phyloP scores from a whole-genome alignment of 2,113 vertebrate species.

The Silurus glanis region DNA sequence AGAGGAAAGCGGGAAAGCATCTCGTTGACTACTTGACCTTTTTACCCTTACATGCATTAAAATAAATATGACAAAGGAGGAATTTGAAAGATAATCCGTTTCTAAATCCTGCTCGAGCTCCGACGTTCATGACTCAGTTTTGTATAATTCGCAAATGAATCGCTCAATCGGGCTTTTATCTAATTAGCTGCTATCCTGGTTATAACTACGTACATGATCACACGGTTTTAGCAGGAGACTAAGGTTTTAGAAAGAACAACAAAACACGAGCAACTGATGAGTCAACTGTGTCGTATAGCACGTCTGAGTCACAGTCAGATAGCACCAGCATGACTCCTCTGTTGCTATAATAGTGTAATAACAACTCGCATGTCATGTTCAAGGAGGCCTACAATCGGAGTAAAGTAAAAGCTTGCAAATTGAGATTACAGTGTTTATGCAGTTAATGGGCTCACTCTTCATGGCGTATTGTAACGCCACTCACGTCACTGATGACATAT shows the following conservation, averaged over 20 bases:
- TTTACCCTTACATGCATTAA: background rate
- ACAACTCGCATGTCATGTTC: slow-evolving; percentile 30
- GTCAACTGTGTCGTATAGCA: slow-evolving; percentile 36
- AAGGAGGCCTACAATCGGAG: background rate
- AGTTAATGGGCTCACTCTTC: slow-evolving; percentile 44
- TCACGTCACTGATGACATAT: slow-evolving; percentile 52
- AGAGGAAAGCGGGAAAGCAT: background rate
- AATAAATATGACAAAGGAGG: background rate
- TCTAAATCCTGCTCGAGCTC: background rate
- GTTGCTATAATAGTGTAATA: slow-evolving; percentile 37
- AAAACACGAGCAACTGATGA: slow-evolving; percentile 2
- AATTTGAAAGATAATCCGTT: background rate
- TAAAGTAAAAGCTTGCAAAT: slow-evolving; percentile 37
- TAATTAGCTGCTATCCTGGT: slow-evolving; percentile 12
- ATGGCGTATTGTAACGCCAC: background rate
- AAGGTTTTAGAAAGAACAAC: background rate
- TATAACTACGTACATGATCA: slow-evolving; percentile 5
- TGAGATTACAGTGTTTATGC: slow-evolving; percentile 43
- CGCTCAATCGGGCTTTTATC: background rate
- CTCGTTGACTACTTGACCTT: background rate
- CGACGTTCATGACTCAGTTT: slow-evolving; percentile 7
- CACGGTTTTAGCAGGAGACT: slow-evolving; percentile 24
- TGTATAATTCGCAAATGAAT: background rate
- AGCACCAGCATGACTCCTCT: slow-evolving; percentile 17
- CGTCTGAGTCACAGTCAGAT: slow-evolving; percentile 35